Evolutionary conservation across 2,797 vertebrate species (phyloP), one percentile per base, ranked within the genome.

Genomic region (Neomorphus geoffroyi): DNA sequence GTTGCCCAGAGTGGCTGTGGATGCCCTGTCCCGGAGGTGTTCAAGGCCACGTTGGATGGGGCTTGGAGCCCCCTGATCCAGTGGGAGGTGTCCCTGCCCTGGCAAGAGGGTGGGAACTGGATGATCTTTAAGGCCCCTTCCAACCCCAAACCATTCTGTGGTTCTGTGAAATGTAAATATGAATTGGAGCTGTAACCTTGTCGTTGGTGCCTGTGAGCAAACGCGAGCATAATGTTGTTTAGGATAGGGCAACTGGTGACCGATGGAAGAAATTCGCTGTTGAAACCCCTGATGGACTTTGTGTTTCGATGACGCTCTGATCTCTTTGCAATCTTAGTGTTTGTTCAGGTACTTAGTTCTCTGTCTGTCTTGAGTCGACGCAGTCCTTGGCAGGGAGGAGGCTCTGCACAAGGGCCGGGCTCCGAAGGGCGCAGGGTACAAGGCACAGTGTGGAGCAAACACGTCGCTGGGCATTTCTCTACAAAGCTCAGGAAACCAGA

Each of bases 401-500:
- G 37, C 11, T 64, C 35, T 75, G 51, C 14, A 11, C 0, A 1
- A 27, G 46, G 64, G 15, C n/a, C 19, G 7, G 13, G n/a, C 4
- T 88, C 62, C 41, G 54, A 67, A 37, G 10, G 28, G 24, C 4
- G 0, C 7, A 45, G 61, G 45, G n/a, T 8, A 30, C 9, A 54
- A 73, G 33, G 27, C 37, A 39, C 32, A 75, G 39, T 0, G 8
- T 26, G 41, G 45, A 64, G 26, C 18, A 92, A 90, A 53, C 30
- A 69, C 10, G 0, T 9, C 56, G 35, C 5, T n/a, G 46, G 33
- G 11, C 12, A 56, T 58, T 92, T 65, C 51, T 60, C 66, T 70
- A n/a, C 15, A 70, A 74, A 80, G 48, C 86, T 86, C 48, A 33
- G 64, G 53, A 90, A 95, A 90, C 46, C 48, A 70, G 53, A 41